A percentile compares a stretch with the other conserved stretches of the same genome.
Conservation (phyloP, 2,113 vertebrate genomes). For the Plectropomus leopardus region DNA sequence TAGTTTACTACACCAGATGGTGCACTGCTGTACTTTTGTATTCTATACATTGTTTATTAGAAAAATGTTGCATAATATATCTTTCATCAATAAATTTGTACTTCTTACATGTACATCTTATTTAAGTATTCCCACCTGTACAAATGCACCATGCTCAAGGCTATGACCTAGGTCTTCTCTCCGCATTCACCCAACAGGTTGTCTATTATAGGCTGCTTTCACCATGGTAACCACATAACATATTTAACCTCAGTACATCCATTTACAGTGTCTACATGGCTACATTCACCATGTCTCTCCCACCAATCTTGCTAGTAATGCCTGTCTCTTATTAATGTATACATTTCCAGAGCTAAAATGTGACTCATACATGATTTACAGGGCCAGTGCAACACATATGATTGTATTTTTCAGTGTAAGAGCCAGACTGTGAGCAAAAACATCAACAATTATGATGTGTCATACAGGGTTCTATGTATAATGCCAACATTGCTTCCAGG, state of each 20-base stretch:
- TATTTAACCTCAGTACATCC: constrained; percentile 32
- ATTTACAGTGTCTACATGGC: constrained; percentile 4
- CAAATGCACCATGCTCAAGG: constrained; percentile 16
- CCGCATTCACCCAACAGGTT: constrained; percentile 10
- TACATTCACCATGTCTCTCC: background rate
- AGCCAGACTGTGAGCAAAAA: background rate
- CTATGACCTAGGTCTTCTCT: constrained; percentile 8
- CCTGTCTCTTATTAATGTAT: background rate
- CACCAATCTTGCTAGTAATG: background rate
- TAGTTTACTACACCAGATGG: too few relatives aligned
- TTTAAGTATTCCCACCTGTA: background rate
- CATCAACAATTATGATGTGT: background rate
- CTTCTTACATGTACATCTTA: too few relatives aligned
- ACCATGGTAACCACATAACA: constrained; percentile 64
- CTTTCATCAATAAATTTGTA: background rate
- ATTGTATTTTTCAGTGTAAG: background rate
- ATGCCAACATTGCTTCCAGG: background rate
- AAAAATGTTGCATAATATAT: too few relatives aligned
- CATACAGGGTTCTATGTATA: background rate
- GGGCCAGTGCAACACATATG: background rate
- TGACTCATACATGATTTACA: background rate
- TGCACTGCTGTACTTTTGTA: too few relatives aligned
- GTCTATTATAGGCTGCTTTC: constrained; percentile 34
- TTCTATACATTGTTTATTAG: too few relatives aligned
- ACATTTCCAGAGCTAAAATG: constrained; percentile 1